These are phyloP conservation scores for Ypsolopha scabrella DNA, from an alignment of 2,888 invertebrate species.

Conservation along the genomic window DNA sequence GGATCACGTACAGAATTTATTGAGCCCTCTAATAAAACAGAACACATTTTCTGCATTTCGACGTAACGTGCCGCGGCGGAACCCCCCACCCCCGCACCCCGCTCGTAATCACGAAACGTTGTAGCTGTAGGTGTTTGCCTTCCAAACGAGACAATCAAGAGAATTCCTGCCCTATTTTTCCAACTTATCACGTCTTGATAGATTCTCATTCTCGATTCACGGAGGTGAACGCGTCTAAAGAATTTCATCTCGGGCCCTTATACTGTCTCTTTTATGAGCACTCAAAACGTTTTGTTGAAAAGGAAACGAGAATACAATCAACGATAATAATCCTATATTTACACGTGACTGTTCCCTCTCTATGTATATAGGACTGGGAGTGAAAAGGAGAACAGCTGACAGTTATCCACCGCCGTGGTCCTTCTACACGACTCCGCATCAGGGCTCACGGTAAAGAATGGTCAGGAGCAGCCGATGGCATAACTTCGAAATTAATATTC, in stretches of 20 bases:
- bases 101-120: slow-evolving; percentile 17
- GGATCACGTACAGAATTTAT: slow-evolving; percentile 58
- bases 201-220: neutral
- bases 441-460: too few relatives aligned
- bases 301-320: neutral
- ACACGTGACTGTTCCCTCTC: neutral
- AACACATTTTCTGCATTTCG: slow-evolving; percentile 55
- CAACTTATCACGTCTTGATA: neutral
- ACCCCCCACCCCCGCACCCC: slow-evolving; percentile 5
- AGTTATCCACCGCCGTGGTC: neutral
- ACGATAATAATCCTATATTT: neutral
- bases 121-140: slow-evolving; percentile 22
- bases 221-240: neutral
- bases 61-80: slow-evolving; percentile 15
- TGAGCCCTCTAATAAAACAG: slow-evolving; percentile 55
- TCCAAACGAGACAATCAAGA: neutral
- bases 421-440: neutral
- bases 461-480: too few relatives aligned
- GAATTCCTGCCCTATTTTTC: neutral
- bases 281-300: neutral
- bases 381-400: neutral
- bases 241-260: neutral
- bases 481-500: too few relatives aligned
- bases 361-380: neutral
- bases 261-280: too few relatives aligned